phyloP scores from a whole-genome alignment of 2,888 invertebrate species.

The Pterostichus madidus region DNA sequence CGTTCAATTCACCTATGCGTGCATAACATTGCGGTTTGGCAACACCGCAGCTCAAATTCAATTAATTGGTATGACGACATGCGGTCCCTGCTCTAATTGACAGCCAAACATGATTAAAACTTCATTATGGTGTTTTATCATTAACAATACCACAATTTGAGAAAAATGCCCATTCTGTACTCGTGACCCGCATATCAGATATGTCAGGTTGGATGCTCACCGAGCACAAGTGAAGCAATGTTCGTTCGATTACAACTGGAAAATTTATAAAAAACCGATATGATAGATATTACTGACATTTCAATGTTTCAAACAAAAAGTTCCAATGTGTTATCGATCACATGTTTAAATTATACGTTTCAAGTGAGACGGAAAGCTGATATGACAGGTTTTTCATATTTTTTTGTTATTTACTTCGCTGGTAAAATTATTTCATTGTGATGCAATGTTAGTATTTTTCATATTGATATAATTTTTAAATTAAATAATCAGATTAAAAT shows the following conservation, averaged over 20 bases:
- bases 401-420: neutral
- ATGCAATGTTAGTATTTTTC: neutral
- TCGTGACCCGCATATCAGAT: conserved; percentile 32
- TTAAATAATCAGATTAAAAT: too few relatives aligned
- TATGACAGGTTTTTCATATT: conserved; percentile 16
- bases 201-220: conserved; percentile 9
- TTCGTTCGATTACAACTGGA: conserved; percentile 16
- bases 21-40: neutral
- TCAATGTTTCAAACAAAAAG: conserved; percentile 46
- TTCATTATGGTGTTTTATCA: conserved; percentile 29
- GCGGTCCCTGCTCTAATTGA: conserved; percentile 34
- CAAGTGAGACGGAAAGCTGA: conserved; percentile 29
- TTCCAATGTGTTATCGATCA: conserved; percentile 46
- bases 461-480: neutral
- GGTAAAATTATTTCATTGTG: conserved; percentile 14
- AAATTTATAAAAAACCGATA: conserved; percentile 32
- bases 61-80: conserved; percentile 41
- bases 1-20: conserved; percentile 21
- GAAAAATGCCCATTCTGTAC: neutral
- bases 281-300: conserved; percentile 28
- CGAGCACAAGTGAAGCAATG: neutral
- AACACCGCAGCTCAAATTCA: conserved; percentile 28
- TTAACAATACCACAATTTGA: conserved; percentile 10
- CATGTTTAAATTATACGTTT: conserved; percentile 34
- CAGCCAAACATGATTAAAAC: conserved; percentile 41